phyloP scores from a whole-genome alignment of 2,113 vertebrate species.

The Condylura cristata region DNA sequence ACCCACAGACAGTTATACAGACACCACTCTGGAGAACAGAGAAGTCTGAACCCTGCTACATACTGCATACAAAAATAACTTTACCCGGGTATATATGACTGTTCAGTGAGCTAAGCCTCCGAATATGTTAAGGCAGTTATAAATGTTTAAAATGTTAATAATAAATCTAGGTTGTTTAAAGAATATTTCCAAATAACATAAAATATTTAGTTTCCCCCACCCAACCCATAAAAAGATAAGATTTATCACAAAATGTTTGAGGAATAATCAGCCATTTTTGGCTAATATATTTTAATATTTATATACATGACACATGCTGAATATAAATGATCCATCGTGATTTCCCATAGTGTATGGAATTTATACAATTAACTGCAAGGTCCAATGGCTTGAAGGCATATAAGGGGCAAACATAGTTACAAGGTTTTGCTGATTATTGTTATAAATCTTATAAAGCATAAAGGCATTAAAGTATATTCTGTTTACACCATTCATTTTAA shows the following conservation, averaged over 20 bases:
- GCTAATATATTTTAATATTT: conserved; percentile 91
- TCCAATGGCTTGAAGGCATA: conserved; percentile 87
- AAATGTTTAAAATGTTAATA: conserved; percentile 87
- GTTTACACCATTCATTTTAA: conserved; percentile 84
- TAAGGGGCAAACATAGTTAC: conserved; percentile 84
- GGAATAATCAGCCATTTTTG: conserved; percentile 88
- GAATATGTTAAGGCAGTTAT: conserved; percentile 85
- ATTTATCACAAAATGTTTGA: conserved; percentile 89
- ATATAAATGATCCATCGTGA: conserved; percentile 88
- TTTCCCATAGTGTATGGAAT: conserved; percentile 87
- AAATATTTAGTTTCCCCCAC: conserved; percentile 86
- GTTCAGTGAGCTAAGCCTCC: conserved; percentile 71
- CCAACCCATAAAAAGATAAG: conserved; percentile 85
- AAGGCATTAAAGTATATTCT: conserved; percentile 84
- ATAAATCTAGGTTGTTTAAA: conserved; percentile 88
- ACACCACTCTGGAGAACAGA: conserved; percentile 11
- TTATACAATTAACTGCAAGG: conserved; percentile 87
- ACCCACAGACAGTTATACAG: neutral
- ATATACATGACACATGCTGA: conserved; percentile 87
- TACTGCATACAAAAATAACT: conserved; percentile 67
- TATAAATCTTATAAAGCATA: conserved; percentile 87
- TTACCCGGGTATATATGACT: conserved; percentile 70
- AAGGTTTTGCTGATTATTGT: conserved; percentile 85
- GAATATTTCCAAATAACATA: conserved; percentile 89
- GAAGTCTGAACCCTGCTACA: neutral